Base-by-base conservation (phyloP, 2,888 invertebrate species). In the Noctua pronuba region DNA sequence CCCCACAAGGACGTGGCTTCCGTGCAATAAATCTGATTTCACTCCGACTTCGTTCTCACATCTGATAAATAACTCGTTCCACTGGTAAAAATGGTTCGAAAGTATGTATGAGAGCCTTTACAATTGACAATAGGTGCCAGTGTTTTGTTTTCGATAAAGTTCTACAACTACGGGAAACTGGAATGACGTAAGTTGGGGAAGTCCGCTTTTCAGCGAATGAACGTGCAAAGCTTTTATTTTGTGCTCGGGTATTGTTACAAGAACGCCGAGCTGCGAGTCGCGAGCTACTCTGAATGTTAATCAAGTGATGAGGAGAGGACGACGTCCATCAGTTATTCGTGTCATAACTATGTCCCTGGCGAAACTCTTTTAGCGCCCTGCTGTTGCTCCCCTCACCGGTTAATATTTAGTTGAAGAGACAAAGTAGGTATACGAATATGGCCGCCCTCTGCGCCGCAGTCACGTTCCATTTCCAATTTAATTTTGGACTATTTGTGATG, bases 161-260 rank as follows among this genome's bases (percentile, higher is more conserved):
- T 92, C 88, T 86, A 88, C 87, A 89, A 90, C 90, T 84, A 91
- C 89, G 88, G 90, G 91, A 93, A 93, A 94, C 91, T 94, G 89
- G 89, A 87, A 90, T 92, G 92, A 92, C 91, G 92, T 92, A 93
- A 93, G 93, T 94, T 92, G 91, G 92, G 93, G 92, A 94, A 94
- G 93, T 92, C 92, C 91, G 92, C 93, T 93, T 95, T 95, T 96
- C 94, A 94, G 91, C 89, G 89, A 92, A 90, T 92, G 94, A 93
- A 95, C 96, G 95, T 95, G 96, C 93, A 92, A 92, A 93, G 95
- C 94, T 96, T 96, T 96, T 95, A 96, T 96, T 96, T 95, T 93
- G 94, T 93, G 91, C 91, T 88, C 91, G 88, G 92, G 94, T 94
- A 95, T 95, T 96, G 95, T 95, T 94, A 94, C 94, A 92, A 93